Percentiles rank a stretch among this genome's conserved stretches.
Evolutionary conservation across 2,888 invertebrate species (phyloP).

Genomic region (Pantelozetes paolii): DNA sequence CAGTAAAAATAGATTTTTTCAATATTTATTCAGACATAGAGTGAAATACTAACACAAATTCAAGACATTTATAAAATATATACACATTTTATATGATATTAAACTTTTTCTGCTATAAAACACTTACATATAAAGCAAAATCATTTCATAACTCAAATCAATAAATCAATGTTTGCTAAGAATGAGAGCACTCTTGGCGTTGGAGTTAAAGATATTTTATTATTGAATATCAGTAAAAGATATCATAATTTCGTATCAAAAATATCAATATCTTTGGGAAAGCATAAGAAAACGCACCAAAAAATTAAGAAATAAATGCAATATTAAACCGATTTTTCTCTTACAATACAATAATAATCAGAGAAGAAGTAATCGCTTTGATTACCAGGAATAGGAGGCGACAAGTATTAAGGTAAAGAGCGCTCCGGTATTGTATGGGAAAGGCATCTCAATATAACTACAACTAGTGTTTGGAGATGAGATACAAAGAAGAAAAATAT

Average conservation of each 20-base stretch:
- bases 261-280: not conserved
- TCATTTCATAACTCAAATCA: not conserved
- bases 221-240: slow-evolving; percentile 3
- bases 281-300: not conserved
- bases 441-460: not conserved
- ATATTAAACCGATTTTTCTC: not conserved
- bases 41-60: no score
- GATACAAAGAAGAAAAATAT: not conserved
- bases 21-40: no score
- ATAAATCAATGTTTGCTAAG: slow-evolving; percentile 23
- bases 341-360: not conserved
- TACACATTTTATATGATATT: not conserved
- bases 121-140: not conserved
- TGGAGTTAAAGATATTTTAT: not conserved
- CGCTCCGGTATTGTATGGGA: not conserved
- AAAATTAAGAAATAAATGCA: not conserved
- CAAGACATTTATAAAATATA: no score
- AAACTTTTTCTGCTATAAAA: not conserved
- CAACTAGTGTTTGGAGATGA: not conserved
- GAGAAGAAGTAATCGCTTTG: slow-evolving; percentile 3
- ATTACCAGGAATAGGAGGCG: slow-evolving; percentile 2
- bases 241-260: not conserved
- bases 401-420: slow-evolving; percentile 6
- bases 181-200: not conserved
- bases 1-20: no score